A percentile compares a stretch with the other conserved stretches of the same genome.
These are phyloP conservation scores for Gonioctena quinquepunctata DNA, from an alignment of 1,140 invertebrate species.

Conservation along the genomic window DNA sequence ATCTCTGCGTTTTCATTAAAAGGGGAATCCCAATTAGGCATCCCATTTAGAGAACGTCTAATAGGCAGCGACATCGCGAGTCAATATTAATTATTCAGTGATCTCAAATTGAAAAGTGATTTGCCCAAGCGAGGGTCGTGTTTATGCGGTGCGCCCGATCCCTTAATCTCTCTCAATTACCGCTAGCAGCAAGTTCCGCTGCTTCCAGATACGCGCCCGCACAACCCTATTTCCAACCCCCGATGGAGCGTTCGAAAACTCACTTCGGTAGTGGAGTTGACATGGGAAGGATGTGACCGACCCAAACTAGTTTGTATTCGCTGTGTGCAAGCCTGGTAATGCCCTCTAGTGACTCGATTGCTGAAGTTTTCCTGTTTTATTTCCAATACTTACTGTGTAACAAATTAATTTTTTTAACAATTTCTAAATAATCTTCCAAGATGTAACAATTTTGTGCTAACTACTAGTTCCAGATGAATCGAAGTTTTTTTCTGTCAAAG, in stretches of 20 bases:
- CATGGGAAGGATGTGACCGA: too few species aligned
- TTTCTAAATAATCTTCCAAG: too few species aligned
- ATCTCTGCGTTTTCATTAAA: neutral
- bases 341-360: too few species aligned
- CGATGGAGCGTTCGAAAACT: neutral
- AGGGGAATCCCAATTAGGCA: neutral
- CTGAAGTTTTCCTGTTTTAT: too few species aligned
- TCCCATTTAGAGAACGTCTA: neutral
- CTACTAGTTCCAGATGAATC: too few species aligned
- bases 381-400: too few species aligned
- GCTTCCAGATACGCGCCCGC: conserved; percentile 21
- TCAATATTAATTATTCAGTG: conserved; percentile 51
- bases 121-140: conserved; percentile 41
- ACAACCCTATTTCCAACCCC: conserved; percentile 20
- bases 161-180: conserved; percentile 51
- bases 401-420: too few species aligned
- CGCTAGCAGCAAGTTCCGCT: conserved; percentile 25
- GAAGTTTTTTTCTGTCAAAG: too few species aligned
- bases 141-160: conserved; percentile 48
- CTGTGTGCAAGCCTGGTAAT: too few species aligned
- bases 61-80: conserved; percentile 30
- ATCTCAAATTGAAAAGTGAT: conserved; percentile 50
- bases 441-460: too few species aligned
- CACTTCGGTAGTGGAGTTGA: neutral
- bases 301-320: too few species aligned